Base-by-base conservation (phyloP, 2,113 vertebrate species). In the Poeciliopsis prolifica region DNA sequence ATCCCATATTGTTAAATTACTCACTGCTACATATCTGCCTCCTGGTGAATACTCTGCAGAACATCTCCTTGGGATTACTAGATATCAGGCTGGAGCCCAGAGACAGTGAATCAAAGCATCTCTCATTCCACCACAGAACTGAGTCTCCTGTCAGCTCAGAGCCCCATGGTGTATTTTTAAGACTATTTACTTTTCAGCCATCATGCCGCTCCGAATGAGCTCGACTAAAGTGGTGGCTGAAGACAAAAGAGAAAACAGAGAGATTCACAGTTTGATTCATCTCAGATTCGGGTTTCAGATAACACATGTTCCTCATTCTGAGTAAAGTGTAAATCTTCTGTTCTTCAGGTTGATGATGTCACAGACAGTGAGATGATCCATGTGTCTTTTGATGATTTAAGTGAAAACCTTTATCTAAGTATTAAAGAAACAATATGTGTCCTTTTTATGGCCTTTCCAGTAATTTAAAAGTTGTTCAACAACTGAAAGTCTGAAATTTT, bases 201-300 rank as follows among this genome's bases (percentile, higher is more conserved):
- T 79, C 85, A 83, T 80, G 80, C 87, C 7, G 70, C 82, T 91
- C 80, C 74, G 81, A 78, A 82, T 79, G 83, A 88, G 42, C 12
- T 14, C 81, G 35, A 81, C 86, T 88, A 79, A 92, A 88, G 89
- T 89, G 83, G 82, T 83, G 77, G 71, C 58, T 77, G 60, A 72
- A 80, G 75, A 67, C 76, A 70, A 24, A 67, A 68, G 78, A 60
- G 78, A 82, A 75, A 68, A 2, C 24, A 33, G 77, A 78, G 83
- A 84, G 84, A 86, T 86, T 79, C 87, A 77, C 81, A 81, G 72
- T 85, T 68, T 79, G 90, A 90, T 87, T 88, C 80, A 87, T 91
- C 91, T 89, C 5, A 63, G 86, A 83, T 80, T 94, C 70, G 54
- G 83, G 86, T 95, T 94, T 93, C 92, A 4, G 67, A 72, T 92